Evolutionary conservation across 2,113 vertebrate species (phyloP).

Genomic region (Dipodomys ordii): DNA sequence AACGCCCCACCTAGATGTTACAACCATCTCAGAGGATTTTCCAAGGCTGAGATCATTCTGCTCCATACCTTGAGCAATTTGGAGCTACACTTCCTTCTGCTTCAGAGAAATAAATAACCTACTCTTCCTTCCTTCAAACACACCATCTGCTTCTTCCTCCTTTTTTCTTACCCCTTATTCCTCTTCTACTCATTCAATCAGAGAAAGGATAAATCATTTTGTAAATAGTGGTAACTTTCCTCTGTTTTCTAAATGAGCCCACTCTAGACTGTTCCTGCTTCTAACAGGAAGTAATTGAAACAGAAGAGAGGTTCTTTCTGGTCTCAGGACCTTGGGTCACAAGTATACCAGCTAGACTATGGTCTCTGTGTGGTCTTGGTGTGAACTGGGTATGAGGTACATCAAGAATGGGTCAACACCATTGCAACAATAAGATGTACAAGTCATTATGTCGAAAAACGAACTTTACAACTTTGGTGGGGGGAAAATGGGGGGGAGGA

Average conservation of each 20-base stretch:
- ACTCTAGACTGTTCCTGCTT: neutral
- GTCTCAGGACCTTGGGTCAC: neutral
- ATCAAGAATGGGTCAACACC: neutral
- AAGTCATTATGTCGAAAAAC: too few relatives aligned
- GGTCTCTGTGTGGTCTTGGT: neutral
- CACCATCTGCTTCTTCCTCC: neutral
- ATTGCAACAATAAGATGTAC: too few relatives aligned
- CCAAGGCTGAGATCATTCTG: neutral
- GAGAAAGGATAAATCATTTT: neutral
- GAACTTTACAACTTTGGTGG: too few relatives aligned
- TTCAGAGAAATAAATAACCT: neutral
- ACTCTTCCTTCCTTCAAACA: neutral
- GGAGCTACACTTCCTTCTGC: neutral
- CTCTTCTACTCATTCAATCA: neutral
- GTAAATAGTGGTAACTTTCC: neutral
- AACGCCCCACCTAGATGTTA: neutral
- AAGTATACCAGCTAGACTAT: accelerated
- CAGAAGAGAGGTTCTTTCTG: neutral
- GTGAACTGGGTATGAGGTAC: neutral
- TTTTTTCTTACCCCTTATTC: neutral
- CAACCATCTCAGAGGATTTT: neutral
- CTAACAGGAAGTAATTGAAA: neutral
- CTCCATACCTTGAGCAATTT: neutral
- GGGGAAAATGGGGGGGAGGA: too few relatives aligned
- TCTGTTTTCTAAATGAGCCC: neutral